Base-by-base conservation (phyloP, 2,113 vertebrate species). In the Equus przewalskii region DNA sequence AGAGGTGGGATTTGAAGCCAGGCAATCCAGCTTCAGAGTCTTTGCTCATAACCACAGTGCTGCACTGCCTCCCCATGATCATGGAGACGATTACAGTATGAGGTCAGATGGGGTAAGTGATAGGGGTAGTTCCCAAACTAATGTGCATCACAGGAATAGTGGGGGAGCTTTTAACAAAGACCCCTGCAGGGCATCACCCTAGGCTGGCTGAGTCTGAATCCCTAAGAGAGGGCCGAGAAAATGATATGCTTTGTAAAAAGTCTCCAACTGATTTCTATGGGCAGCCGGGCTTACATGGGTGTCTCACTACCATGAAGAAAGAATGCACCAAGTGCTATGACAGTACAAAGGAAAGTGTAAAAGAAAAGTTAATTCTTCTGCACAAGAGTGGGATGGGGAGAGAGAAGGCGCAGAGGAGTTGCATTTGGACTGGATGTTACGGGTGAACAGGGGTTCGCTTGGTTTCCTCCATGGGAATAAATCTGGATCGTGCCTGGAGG, bases 121-220 rank as follows among this genome's bases (percentile, higher is more conserved):
- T 16, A 18, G 30, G 22, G 12, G 10, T 72, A 24, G 22, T 82
- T 79, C 44, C 33, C 36, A 87, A 72, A 54, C 10, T n/a, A 70
- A 24, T 89, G n/a, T 56, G 4, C 26, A 49, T 80, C 54, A 41
- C 65, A 24, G 44, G 70, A 41, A 49, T n/a, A 8, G 19, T 14
- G 36, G 6, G 26, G n/a, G 49, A 65, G 26, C 26, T 26, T 81
- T 44, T 36, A 89, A 81, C 26, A 79, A 93, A 91, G 72, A 54
- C 0, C 11, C 7, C 62, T 24, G 0, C 2, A 8, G 3, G 62
- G 46, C 0, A 14, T n/a, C 18, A 13, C 0, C 5, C 0, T 46
- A 72, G 24, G 13, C 13, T 92, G 92, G 72, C 33, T 89, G 28
- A 41, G 13, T 75, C 44, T 64, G 44, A 79, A 41, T 83, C 2